Percentiles rank a stretch among this genome's conserved stretches.
Evolutionary conservation across 2,113 vertebrate genomes (phyloP).

Genomic region (Corynorhinus townsendii): DNA sequence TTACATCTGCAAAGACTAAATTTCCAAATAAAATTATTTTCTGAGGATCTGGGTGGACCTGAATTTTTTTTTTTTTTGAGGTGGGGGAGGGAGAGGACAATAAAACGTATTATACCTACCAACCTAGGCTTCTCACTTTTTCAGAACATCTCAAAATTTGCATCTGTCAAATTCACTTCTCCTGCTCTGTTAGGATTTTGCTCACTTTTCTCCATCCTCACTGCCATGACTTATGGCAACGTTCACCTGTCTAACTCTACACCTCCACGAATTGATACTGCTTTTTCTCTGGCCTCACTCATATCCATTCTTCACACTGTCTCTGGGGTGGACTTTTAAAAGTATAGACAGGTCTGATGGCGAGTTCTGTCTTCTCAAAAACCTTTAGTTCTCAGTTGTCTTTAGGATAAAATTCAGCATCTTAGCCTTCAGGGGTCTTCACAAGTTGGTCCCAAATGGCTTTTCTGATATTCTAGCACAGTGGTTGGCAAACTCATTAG

Average conservation of each 20-base stretch:
- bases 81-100: no score
- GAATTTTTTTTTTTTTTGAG: background rate
- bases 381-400: background rate
- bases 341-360: background rate
- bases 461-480: background rate
- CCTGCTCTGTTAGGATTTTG: background rate
- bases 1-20: background rate
- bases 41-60: background rate
- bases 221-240: background rate
- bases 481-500: no score
- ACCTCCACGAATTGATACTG: background rate
- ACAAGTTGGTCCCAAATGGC: background rate
- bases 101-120: background rate
- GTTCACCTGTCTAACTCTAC: background rate
- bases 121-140: background rate
- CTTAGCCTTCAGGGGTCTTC: background rate
- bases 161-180: background rate
- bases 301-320: background rate
- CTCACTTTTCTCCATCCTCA: background rate
- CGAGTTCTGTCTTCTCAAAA: background rate
- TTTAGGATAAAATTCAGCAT: background rate
- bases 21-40: background rate
- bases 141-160: background rate
- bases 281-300: background rate
- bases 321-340: background rate